Conservation (phyloP, 2,888 invertebrate genomes). For the Pachymerium ferrugineum region DNA sequence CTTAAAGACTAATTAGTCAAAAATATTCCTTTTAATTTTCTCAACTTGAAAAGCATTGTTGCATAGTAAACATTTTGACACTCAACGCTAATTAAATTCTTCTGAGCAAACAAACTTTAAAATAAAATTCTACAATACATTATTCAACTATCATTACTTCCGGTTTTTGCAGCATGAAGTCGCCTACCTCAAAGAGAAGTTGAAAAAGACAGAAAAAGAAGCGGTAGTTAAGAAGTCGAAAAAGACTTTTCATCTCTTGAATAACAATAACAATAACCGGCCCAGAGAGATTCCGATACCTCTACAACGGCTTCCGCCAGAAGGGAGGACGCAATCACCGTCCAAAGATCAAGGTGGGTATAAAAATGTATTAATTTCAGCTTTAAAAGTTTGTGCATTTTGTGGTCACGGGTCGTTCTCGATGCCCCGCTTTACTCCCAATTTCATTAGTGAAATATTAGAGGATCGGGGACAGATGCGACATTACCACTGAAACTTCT, state of each 20-base stretch:
- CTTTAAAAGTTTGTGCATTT: background rate
- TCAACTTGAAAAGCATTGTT: too few relatives aligned
- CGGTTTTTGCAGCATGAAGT: constrained; percentile 39
- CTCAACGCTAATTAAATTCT: background rate
- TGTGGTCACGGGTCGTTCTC: background rate
- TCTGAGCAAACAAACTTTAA: background rate
- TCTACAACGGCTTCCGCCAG: constrained; percentile 9
- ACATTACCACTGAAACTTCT: background rate
- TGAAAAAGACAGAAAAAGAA: constrained; percentile 40
- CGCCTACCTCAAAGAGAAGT: constrained; percentile 41
- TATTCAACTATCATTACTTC: background rate
- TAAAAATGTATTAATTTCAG: background rate
- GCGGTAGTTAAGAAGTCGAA: constrained; percentile 30
- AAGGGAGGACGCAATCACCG: constrained; percentile 27
- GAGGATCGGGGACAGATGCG: background rate
- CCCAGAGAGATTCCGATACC: background rate
- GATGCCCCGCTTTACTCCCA: background rate
- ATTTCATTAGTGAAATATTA: constrained; percentile 11
- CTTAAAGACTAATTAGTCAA: background rate
- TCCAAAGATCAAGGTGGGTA: constrained; percentile 29
- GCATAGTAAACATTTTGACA: too few relatives aligned
- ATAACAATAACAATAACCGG: background rate
- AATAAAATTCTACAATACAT: background rate
- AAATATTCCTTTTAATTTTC: background rate
- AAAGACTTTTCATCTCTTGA: background rate